These are phyloP conservation scores for Zoroaster sp. DNA, from an alignment of 53 echinoderm and acorn worm species.

Conservation along the genomic window DNA sequence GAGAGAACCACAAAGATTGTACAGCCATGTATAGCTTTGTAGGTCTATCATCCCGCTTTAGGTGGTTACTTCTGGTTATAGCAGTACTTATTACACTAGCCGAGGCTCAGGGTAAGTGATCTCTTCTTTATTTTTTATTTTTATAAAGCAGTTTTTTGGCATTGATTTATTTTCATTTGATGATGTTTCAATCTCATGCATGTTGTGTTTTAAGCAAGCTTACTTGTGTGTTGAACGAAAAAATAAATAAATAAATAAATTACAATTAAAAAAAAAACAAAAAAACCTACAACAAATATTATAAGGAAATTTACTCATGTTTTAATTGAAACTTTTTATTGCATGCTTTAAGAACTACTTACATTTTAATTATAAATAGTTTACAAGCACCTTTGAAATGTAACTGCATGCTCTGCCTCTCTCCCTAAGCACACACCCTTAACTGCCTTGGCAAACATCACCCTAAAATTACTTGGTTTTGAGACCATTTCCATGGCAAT, in stretches of 20 bases:
- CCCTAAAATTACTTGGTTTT: background rate
- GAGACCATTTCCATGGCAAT: background rate
- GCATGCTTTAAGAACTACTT: conserved; percentile 35
- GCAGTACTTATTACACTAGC: conserved; percentile 49
- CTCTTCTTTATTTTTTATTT: conserved; percentile 6
- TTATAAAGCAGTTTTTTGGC: background rate
- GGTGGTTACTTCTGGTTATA: conserved; percentile 70
- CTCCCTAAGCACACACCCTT: background rate
- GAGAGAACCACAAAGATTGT: conserved; percentile 67
- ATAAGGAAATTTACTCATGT: background rate
- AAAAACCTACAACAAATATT: background rate
- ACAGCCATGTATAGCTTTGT: conserved; percentile 90
- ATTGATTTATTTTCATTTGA: background rate
- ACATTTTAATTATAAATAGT: background rate
- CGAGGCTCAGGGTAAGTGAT: conserved; percentile 65
- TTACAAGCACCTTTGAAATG: background rate
- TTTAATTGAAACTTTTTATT: background rate
- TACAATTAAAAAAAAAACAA: background rate
- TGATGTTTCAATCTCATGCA: conserved; percentile 61
- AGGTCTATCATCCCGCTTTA: conserved; percentile 64
- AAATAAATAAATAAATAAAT: too few species aligned
- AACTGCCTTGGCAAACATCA: background rate
- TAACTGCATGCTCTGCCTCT: conserved; percentile 21
- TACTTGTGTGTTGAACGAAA: conserved; percentile 37
- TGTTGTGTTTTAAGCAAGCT: conserved; percentile 32